These are phyloP conservation scores for Orthosia cruda DNA, from an alignment of 2,888 invertebrate genomes.

Conservation along the genomic window DNA sequence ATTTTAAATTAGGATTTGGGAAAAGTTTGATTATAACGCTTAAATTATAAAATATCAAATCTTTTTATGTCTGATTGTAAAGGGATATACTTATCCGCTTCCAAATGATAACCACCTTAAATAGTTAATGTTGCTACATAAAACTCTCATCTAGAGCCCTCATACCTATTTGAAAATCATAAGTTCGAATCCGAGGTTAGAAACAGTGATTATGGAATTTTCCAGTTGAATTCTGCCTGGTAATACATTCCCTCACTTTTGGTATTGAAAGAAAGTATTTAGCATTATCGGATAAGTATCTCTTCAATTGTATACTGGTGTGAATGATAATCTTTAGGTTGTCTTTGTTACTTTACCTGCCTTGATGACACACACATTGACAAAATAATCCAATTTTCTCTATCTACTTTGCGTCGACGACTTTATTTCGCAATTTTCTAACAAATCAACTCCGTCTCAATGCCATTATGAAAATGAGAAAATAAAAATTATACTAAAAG, in stretches of 20 bases:
- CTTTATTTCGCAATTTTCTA: slow-evolving; percentile 22
- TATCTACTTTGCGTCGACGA: background rate
- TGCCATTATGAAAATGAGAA: slow-evolving; percentile 38
- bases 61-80: too few species aligned
- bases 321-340: background rate
- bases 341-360: background rate
- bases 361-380: slow-evolving; percentile 4
- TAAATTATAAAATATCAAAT: too few species aligned
- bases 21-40: background rate
- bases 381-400: slow-evolving; percentile 23
- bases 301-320: background rate
- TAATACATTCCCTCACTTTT: background rate
- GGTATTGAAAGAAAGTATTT: background rate
- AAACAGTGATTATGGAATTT: background rate
- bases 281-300: background rate
- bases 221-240: background rate
- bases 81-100: too few species aligned
- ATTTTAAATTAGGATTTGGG: too few species aligned
- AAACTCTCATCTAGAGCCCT: background rate
- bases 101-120: background rate
- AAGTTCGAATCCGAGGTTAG: background rate
- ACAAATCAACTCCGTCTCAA: slow-evolving; percentile 26
- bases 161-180: background rate
- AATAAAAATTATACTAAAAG: slow-evolving; percentile 24
- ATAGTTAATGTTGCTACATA: background rate